Conservation (phyloP, 1,140 invertebrate genomes). For the Panagrolaimus sp. region DNA sequence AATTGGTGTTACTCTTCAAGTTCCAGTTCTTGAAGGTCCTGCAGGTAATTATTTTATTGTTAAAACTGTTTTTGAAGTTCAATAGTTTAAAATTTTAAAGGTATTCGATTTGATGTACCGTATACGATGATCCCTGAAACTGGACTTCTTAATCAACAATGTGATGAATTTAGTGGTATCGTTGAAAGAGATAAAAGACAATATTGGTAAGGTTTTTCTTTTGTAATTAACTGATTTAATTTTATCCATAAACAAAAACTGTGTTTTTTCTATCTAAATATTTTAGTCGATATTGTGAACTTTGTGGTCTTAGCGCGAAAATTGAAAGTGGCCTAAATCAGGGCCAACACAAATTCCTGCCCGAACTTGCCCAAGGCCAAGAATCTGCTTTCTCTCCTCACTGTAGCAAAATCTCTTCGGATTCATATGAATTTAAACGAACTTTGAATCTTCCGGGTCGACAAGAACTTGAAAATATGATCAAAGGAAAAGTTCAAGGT, state of each 20-base stretch:
- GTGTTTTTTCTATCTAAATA: neutral
- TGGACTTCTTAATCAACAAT: conserved; percentile 54
- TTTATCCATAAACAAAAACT: neutral
- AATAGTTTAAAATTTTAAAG: conserved; percentile 23
- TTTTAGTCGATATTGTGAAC: conserved; percentile 56
- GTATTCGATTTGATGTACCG: conserved; percentile 57
- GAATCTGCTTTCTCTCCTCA: conserved; percentile 45
- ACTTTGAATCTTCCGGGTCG: conserved; percentile 54
- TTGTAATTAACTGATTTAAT: neutral
- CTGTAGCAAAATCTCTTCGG: conserved; percentile 51
- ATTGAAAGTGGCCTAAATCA: conserved; percentile 51
- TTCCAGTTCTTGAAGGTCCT: conserved; percentile 55
- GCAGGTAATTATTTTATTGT: conserved; percentile 28
- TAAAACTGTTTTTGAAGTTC: conserved; percentile 23
- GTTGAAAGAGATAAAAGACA: conserved; percentile 57
- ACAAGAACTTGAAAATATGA: conserved; percentile 49
- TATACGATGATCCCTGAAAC: conserved; percentile 59
- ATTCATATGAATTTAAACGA: conserved; percentile 55
- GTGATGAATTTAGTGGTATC: conserved; percentile 54
- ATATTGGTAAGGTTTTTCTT: conserved; percentile 45
- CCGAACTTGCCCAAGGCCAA: conserved; percentile 47
- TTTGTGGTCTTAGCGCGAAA: conserved; percentile 48
- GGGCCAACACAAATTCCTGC: conserved; percentile 49
- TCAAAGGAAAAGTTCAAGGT: conserved; percentile 55
- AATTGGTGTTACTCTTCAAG: conserved; percentile 57